A percentile compares a stretch with the other conserved stretches of the same genome.
Evolutionary conservation across 2,888 invertebrate genomes (phyloP).

Genomic region (Habroteleia sp.): DNA sequence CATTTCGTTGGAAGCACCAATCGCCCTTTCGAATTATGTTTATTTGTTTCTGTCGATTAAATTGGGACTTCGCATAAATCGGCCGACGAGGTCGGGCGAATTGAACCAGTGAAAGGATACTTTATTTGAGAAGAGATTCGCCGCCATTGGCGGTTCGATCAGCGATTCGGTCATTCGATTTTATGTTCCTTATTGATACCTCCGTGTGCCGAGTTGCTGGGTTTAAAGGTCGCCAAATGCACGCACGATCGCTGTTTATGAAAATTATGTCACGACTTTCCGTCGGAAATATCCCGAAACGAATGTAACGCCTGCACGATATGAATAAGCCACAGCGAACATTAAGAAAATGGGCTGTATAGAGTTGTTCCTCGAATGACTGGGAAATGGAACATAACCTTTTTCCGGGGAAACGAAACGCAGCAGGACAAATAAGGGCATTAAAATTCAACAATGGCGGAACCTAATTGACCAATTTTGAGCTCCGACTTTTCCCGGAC

Average conservation of each 20-base stretch:
- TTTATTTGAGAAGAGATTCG: slow-evolving; percentile 6
- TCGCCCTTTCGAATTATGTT: slow-evolving; percentile 7
- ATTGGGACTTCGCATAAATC: slow-evolving; percentile 27
- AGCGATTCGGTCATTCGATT: slow-evolving; percentile 29
- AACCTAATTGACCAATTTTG: too few relatives aligned
- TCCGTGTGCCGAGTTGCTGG: slow-evolving; percentile 8
- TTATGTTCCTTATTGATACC: slow-evolving; percentile 18
- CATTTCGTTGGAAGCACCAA: slow-evolving; percentile 25
- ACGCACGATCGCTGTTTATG: slow-evolving; percentile 11
- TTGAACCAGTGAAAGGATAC: not conserved
- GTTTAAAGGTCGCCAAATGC: slow-evolving; percentile 31
- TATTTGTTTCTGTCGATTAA: slow-evolving; percentile 16
- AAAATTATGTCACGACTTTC: slow-evolving; percentile 26
- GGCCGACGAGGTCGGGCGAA: not conserved
- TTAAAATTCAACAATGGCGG: too few relatives aligned
- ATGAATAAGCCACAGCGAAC: slow-evolving; percentile 12
- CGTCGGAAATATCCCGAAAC: slow-evolving; percentile 27
- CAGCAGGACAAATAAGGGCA: too few relatives aligned
- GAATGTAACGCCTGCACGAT: slow-evolving; percentile 32
- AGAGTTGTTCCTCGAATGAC: too few relatives aligned
- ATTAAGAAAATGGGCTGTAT: slow-evolving; percentile 29
- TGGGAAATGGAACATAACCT: too few relatives aligned
- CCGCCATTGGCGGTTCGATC: slow-evolving; percentile 28
- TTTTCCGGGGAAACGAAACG: too few relatives aligned
- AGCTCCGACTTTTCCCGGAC: too few relatives aligned